Percentiles rank a stretch among this genome's conserved stretches.
phyloP scores from a whole-genome alignment of 2,113 vertebrate species.

The Aepyceros melampus region DNA sequence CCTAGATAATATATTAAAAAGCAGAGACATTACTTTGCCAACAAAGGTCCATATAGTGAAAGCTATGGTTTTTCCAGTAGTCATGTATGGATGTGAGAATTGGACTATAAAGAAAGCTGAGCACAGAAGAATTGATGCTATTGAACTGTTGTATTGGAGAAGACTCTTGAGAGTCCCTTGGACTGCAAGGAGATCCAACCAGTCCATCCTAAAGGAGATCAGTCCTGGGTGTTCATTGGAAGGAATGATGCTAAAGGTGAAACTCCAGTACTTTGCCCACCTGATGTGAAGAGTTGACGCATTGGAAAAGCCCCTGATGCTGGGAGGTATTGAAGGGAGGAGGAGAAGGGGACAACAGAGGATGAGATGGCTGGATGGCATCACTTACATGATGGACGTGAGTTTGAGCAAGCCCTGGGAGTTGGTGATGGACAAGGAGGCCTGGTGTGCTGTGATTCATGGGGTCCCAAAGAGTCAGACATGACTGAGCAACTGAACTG shows the following conservation, averaged over 20 bases:
- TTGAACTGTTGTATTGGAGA: background rate
- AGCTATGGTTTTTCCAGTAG: background rate
- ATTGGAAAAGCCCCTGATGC: background rate
- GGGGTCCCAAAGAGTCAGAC: background rate
- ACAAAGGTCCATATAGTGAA: background rate
- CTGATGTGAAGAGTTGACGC: background rate
- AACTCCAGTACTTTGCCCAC: background rate
- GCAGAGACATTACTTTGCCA: background rate
- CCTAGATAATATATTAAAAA: background rate
- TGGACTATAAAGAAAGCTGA: background rate
- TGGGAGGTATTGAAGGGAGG: background rate
- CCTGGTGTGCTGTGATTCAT: background rate
- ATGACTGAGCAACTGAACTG: background rate
- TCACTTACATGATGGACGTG: background rate
- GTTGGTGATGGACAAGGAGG: background rate
- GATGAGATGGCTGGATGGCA: background rate
- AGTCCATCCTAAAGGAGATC: background rate
- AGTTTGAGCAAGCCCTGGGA: background rate
- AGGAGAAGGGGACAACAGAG: background rate
- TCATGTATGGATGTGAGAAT: background rate
- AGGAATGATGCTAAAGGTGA: background rate
- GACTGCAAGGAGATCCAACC: background rate
- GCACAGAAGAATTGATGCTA: rapidly evolving
- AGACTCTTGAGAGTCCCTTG: background rate
- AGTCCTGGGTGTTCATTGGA: background rate